Percentiles rank a stretch among this genome's conserved stretches.
These are phyloP conservation scores for Dysdera silvatica DNA, from an alignment of 1,140 invertebrate species.

Conservation along the genomic window DNA sequence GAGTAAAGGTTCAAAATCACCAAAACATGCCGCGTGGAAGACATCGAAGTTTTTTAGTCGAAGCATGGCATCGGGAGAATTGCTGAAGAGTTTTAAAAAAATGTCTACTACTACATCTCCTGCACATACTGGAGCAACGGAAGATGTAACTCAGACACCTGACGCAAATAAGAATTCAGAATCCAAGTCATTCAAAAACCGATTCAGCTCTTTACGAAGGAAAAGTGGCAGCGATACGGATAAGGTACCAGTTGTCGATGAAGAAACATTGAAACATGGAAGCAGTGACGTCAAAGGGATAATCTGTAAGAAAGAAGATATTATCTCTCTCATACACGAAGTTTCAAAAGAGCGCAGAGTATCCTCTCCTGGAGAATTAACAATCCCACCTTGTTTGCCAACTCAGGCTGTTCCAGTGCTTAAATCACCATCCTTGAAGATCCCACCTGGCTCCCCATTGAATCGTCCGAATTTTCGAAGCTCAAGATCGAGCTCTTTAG, in stretches of 20 bases:
- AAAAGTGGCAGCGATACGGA: conserved; percentile 18
- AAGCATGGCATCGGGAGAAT: conserved; percentile 23
- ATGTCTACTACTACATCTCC: neutral
- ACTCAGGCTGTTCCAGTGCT: conserved; percentile 14
- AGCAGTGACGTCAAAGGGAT: conserved; percentile 20
- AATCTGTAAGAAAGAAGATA: conserved; percentile 25
- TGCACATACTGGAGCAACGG: neutral
- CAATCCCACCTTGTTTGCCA: conserved; percentile 18
- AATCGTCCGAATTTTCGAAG: conserved; percentile 9
- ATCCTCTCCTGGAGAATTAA: conserved; percentile 18
- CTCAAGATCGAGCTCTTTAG: neutral
- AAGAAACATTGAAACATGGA: conserved; percentile 10
- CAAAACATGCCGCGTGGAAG: conserved; percentile 20
- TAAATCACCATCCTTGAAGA: conserved; percentile 20
- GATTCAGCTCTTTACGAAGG: conserved; percentile 15
- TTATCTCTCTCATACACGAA: conserved; percentile 10
- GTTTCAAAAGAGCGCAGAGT: conserved; percentile 13
- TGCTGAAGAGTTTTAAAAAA: conserved; percentile 21
- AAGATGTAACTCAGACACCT: neutral
- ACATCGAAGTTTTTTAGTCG: conserved; percentile 23
- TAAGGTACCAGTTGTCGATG: conserved; percentile 12
- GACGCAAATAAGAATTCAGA: conserved; percentile 5
- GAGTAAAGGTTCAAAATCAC: neutral
- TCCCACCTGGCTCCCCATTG: conserved; percentile 4
- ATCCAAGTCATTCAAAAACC: conserved; percentile 13